These are phyloP conservation scores for Platyrinchus mystaceus DNA, from an alignment of 2,797 vertebrate genomes.

Conservation along the genomic window DNA sequence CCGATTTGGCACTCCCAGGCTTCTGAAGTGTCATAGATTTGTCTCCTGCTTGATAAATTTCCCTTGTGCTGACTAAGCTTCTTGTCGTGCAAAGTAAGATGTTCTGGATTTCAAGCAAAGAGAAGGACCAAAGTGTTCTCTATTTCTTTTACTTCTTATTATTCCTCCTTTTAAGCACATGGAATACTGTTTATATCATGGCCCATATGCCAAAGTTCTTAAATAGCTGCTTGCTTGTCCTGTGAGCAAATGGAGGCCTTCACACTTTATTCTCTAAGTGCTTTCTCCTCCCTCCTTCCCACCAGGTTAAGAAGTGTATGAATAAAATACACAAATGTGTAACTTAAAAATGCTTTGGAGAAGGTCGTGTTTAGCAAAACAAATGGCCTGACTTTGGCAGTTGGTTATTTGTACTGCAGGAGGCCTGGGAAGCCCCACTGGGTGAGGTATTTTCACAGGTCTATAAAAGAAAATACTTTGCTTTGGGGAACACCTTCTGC, in stretches of 20 bases:
- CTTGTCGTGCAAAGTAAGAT: neutral
- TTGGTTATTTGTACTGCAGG: neutral
- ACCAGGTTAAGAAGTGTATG: neutral
- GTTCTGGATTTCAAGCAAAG: neutral
- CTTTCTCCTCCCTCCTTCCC: neutral
- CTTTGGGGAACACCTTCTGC: neutral
- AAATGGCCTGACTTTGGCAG: neutral
- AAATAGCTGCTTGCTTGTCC: neutral
- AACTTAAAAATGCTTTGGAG: neutral
- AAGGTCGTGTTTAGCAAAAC: constrained; percentile 1
- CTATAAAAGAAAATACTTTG: neutral
- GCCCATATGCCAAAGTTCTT: neutral
- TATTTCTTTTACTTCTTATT: neutral
- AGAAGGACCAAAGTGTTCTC: neutral
- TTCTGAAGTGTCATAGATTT: neutral
- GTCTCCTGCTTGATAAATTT: neutral
- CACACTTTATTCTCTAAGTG: neutral
- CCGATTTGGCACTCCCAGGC: neutral
- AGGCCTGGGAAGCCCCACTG: neutral
- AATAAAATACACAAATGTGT: neutral
- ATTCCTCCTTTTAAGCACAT: neutral
- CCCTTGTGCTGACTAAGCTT: neutral
- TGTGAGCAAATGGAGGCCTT: neutral
- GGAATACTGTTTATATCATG: neutral
- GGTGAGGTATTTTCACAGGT: neutral